phyloP scores from a whole-genome alignment of 1,140 invertebrate species.

The Pogonomyrmex californicus region DNA sequence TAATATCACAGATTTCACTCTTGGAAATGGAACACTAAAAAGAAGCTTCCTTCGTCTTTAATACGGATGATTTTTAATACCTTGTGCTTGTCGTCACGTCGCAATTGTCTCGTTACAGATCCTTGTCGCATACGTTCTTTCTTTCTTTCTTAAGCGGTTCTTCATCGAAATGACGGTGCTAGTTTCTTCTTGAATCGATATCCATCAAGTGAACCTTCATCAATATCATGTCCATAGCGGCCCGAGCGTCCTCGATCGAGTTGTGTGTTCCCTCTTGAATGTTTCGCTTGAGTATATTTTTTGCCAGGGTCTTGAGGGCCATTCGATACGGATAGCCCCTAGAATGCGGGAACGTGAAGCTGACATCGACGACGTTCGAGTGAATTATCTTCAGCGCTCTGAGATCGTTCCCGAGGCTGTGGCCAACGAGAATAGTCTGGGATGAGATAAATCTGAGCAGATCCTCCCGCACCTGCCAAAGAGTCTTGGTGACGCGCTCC shows the following conservation, averaged over 20 bases:
- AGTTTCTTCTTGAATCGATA: constrained; percentile 75
- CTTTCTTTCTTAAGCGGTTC: not conserved
- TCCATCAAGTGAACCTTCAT: constrained; percentile 88
- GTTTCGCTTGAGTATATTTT: constrained; percentile 90
- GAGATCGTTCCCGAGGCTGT: constrained; percentile 98
- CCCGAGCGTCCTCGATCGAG: constrained; percentile 95
- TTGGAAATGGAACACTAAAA: constrained; percentile 1
- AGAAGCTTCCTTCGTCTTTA: not conserved
- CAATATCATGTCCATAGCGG: constrained; percentile 94
- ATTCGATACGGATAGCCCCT: constrained; percentile 92
- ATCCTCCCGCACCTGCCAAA: constrained; percentile 94
- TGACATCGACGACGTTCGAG: constrained; percentile 94
- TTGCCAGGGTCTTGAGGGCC: constrained; percentile 92
- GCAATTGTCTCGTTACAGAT: not conserved
- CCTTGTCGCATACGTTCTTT: constrained; percentile 4
- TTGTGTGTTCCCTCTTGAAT: constrained; percentile 94
- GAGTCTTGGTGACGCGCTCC: constrained; percentile 88
- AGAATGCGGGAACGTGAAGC: constrained; percentile 94
- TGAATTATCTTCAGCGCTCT: constrained; percentile 95
- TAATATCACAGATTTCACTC: constrained; percentile 39
- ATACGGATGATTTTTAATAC: not conserved
- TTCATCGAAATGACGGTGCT: constrained; percentile 44
- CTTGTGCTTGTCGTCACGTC: not conserved
- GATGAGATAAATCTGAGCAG: constrained; percentile 92
- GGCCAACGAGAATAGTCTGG: constrained; percentile 97